Evolutionary conservation across 1,140 invertebrate genomes (phyloP).

Genomic region (Bombyx mori): DNA sequence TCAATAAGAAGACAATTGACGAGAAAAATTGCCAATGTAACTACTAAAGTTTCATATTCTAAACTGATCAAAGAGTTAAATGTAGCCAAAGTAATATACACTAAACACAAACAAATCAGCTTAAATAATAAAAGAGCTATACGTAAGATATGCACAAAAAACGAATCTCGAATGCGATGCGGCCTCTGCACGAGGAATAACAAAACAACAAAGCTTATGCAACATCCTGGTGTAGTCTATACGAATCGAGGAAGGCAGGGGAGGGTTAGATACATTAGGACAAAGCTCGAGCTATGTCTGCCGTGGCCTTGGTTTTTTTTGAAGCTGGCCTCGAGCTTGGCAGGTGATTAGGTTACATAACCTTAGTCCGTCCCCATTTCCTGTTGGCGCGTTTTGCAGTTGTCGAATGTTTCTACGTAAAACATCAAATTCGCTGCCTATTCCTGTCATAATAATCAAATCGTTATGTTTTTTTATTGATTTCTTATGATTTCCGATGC

Average conservation of each 20-base stretch:
- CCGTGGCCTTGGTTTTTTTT: conserved; percentile 63
- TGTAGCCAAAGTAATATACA: no score
- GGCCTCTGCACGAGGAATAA: conserved; percentile 48
- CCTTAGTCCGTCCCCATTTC: conserved; percentile 67
- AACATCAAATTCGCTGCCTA: conserved; percentile 53
- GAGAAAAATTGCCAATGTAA: no score
- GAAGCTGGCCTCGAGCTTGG: conserved; percentile 54
- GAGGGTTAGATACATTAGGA: conserved; percentile 55
- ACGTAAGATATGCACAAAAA: conserved; percentile 36
- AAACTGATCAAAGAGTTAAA: no score
- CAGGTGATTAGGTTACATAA: conserved; percentile 71
- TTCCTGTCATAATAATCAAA: conserved; percentile 16
- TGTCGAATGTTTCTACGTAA: conserved; percentile 65
- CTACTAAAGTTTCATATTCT: no score
- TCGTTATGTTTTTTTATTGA: no score
- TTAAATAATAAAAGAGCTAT: no score
- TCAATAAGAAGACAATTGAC: no score
- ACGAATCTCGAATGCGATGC: conserved; percentile 63
- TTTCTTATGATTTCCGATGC: no score
- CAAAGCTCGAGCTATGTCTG: conserved; percentile 46
- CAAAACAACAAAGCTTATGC: conserved; percentile 67
- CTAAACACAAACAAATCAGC: no score
- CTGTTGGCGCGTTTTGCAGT: conserved; percentile 64
- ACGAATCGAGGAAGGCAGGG: conserved; percentile 23
- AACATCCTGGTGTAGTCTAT: conserved; percentile 60